A percentile compares a stretch with the other conserved stretches of the same genome.
Evolutionary conservation across 2,888 invertebrate genomes (phyloP).

Genomic region (Venusia cambrica): DNA sequence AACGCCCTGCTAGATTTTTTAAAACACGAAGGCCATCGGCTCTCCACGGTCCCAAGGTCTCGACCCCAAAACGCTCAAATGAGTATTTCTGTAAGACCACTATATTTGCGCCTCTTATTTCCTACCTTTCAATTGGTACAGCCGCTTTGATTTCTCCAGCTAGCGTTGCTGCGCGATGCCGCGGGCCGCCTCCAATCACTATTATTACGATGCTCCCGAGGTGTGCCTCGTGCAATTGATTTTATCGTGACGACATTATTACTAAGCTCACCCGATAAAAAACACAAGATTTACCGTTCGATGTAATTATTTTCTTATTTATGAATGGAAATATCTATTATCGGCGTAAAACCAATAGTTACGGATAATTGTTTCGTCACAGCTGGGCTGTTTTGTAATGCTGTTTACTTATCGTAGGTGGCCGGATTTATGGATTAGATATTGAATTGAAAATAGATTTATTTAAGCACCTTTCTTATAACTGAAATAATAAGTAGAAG

Average conservation of each 20-base stretch:
- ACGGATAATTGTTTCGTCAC: conserved; percentile 37
- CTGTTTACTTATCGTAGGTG: conserved; percentile 25
- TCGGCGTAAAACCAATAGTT: conserved; percentile 44
- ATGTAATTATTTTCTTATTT: conserved; percentile 50
- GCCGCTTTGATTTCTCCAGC: conserved; percentile 14
- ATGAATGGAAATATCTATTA: conserved; percentile 52
- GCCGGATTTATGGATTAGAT: conserved; percentile 14
- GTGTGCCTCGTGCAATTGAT: conserved; percentile 62
- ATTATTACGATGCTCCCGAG: conserved; percentile 67
- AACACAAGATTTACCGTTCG: conserved; percentile 41
- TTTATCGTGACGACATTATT: conserved; percentile 74
- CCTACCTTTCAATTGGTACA: not conserved
- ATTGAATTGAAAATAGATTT: conserved; percentile 1
- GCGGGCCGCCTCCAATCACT: conserved; percentile 47
- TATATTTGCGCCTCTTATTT: not conserved
- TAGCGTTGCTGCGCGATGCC: conserved; percentile 28
- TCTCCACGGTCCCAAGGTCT: too few species aligned
- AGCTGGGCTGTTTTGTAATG: conserved; percentile 23
- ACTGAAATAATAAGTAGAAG: too few species aligned
- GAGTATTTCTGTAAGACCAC: too few species aligned
- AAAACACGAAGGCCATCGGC: too few species aligned
- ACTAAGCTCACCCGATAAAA: conserved; percentile 49
- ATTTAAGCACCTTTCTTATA: too few species aligned
- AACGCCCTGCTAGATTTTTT: too few species aligned
- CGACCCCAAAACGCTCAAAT: too few species aligned